These are phyloP conservation scores for Ectemnius continuus DNA, from an alignment of 2,888 invertebrate genomes.

Conservation along the genomic window DNA sequence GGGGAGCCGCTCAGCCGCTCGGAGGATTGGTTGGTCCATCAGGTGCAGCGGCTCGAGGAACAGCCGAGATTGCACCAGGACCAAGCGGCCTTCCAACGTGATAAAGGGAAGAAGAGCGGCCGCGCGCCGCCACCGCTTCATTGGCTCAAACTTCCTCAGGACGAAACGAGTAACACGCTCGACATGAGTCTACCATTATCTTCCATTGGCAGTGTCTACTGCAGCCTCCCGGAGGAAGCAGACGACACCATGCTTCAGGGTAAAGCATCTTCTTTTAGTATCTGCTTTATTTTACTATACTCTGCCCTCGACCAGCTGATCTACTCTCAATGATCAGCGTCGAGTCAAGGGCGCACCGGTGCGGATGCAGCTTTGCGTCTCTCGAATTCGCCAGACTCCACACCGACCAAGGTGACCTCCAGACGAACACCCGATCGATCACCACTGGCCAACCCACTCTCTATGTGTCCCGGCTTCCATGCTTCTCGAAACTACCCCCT, in stretches of 20 bases:
- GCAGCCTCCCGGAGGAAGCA: conserved; percentile 73
- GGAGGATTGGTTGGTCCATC: conserved; percentile 39
- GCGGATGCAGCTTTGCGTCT: conserved; percentile 29
- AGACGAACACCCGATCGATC: conserved; percentile 42
- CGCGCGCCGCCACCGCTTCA: no score
- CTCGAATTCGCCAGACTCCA: conserved; percentile 13
- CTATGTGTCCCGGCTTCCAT: not conserved
- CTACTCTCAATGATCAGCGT: no score
- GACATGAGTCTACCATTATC: conserved; percentile 74
- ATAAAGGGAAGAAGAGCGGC: not conserved
- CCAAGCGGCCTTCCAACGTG: conserved; percentile 24
- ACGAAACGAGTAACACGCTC: not conserved
- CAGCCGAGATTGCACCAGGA: conserved; percentile 19
- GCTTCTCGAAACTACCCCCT: not conserved
- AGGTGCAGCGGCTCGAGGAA: conserved; percentile 19
- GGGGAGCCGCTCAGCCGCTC: conserved; percentile 19
- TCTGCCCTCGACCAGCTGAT: no score
- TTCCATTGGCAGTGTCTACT: conserved; percentile 66
- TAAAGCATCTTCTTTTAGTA: conserved; percentile 63
- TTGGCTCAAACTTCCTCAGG: no score
- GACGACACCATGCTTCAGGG: conserved; percentile 78
- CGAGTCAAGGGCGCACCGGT: conserved; percentile 33
- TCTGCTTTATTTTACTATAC: not conserved
- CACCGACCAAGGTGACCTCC: conserved; percentile 40
- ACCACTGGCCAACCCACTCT: not conserved